These are phyloP conservation scores for Syrrhaptes paradoxus DNA, from an alignment of 2,113 vertebrate species.

Conservation along the genomic window DNA sequence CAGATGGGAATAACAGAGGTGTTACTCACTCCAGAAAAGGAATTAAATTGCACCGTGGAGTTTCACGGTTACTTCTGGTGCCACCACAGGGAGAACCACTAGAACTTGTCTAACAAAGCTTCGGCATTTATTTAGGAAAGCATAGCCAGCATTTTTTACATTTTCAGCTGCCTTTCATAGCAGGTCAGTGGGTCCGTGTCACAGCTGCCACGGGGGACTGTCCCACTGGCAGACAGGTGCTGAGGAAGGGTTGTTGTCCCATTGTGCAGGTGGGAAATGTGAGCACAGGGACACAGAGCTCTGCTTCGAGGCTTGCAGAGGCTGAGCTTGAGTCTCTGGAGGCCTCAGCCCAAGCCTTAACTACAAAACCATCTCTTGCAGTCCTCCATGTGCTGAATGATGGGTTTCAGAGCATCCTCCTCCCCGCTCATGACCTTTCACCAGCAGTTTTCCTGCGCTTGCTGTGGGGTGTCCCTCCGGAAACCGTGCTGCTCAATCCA, in stretches of 20 bases:
- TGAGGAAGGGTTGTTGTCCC: neutral
- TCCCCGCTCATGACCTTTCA: neutral
- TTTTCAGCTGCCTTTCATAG: neutral
- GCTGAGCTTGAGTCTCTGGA: neutral
- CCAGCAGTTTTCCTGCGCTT: neutral
- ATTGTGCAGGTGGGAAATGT: neutral
- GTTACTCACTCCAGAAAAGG: constrained; percentile 42
- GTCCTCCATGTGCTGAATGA: neutral
- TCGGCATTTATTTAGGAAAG: neutral
- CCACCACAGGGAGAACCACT: rapidly evolving
- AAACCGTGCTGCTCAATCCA: neutral
- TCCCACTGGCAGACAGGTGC: neutral
- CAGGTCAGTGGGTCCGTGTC: neutral
- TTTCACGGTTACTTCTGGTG: neutral
- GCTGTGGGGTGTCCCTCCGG: neutral
- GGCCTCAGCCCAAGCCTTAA: neutral
- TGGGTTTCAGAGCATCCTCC: neutral
- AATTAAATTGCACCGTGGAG: rapidly evolving
- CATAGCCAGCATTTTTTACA: neutral
- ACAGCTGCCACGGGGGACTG: neutral
- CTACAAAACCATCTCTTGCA: neutral
- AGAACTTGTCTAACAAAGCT: neutral
- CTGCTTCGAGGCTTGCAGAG: neutral
- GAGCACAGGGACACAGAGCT: neutral
- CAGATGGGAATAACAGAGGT: constrained; percentile 35